These are phyloP conservation scores for Apteryx owenii DNA, from an alignment of 2,113 vertebrate species.

Conservation along the genomic window DNA sequence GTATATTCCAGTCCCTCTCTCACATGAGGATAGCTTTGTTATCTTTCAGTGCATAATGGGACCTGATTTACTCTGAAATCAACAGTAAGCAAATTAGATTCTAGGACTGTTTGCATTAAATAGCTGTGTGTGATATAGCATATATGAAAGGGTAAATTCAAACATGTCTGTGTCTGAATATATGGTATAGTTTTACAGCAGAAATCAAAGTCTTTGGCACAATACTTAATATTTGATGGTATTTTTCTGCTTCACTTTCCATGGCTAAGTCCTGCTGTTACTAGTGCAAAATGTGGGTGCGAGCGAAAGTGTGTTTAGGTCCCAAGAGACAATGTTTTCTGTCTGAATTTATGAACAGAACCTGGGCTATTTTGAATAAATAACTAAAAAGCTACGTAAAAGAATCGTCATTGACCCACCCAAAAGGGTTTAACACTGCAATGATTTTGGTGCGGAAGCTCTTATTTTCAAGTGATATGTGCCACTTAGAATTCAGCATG, in stretches of 20 bases:
- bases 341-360: conserved; percentile 15
- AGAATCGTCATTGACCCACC: conserved; percentile 3
- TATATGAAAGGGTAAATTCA: neutral
- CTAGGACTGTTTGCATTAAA: neutral
- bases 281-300: neutral
- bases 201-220: neutral
- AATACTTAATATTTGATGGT: neutral
- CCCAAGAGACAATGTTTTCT: neutral
- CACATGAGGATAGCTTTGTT: neutral
- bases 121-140: neutral
- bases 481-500: neutral
- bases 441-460: neutral
- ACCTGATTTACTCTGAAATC: neutral
- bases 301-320: neutral
- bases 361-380: neutral
- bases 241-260: neutral
- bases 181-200: neutral
- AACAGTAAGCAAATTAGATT: neutral
- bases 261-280: neutral
- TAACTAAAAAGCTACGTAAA: conserved; percentile 24
- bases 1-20: neutral
- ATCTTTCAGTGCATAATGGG: neutral
- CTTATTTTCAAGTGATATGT: neutral
- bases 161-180: neutral
- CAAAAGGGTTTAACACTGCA: neutral